Evolutionary conservation across 2,888 invertebrate species (phyloP).

Genomic region (Aphidius colemani): DNA sequence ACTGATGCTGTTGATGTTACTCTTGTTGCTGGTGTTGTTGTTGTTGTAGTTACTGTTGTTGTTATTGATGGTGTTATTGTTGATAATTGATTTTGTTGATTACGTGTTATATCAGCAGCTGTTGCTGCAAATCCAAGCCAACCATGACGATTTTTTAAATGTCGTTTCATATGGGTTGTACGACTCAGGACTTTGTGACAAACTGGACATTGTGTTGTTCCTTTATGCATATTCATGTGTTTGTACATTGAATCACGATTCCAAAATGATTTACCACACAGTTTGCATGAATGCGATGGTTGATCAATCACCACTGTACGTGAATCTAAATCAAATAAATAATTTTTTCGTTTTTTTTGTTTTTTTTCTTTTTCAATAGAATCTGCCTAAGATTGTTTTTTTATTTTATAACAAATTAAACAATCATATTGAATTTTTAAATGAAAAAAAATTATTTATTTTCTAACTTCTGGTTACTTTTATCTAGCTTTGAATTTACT

Average conservation of each 20-base stretch:
- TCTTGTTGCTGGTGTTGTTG: slow-evolving; percentile 28
- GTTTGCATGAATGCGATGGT: slow-evolving; percentile 60
- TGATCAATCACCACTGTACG: slow-evolving; percentile 60
- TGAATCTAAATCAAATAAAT: slow-evolving; percentile 58
- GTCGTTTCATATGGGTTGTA: slow-evolving; percentile 60
- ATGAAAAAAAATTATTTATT: slow-evolving; percentile 4
- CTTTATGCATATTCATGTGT: slow-evolving; percentile 63
- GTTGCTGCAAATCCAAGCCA: slow-evolving; percentile 52
- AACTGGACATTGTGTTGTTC: slow-evolving; percentile 61
- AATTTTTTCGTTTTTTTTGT: slow-evolving; percentile 26
- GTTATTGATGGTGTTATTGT: slow-evolving; percentile 13
- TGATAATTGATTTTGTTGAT: slow-evolving; percentile 29
- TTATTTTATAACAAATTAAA: background rate
- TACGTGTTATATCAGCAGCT: slow-evolving; percentile 37
- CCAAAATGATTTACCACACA: slow-evolving; percentile 62
- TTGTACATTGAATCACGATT: slow-evolving; percentile 63
- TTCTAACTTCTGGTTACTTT: background rate
- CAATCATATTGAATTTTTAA: slow-evolving; percentile 28
- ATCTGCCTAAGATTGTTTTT: background rate
- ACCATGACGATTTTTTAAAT: slow-evolving; percentile 58
- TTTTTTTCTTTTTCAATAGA: background rate
- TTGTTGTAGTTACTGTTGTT: slow-evolving; percentile 16
- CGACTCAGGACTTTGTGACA: slow-evolving; percentile 62
- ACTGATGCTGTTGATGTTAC: slow-evolving; percentile 4
- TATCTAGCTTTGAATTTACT: background rate